Conservation (phyloP, 2,113 vertebrate genomes). For the Cercopithecus mona region DNA sequence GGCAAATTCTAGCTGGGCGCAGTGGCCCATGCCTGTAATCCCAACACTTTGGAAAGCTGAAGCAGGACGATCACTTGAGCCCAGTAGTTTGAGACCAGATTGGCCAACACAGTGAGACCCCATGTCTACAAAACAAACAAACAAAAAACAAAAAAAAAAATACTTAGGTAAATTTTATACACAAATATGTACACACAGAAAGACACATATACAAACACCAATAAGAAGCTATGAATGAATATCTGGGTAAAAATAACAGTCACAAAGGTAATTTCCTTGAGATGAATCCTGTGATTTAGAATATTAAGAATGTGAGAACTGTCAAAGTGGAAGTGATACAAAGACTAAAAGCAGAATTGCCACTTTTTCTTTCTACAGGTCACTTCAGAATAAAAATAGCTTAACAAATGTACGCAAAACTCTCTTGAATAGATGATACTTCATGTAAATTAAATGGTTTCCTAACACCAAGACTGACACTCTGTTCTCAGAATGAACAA, state of each 20-base stretch:
- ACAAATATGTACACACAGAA: too few relatives aligned
- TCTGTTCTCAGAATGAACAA: not conserved
- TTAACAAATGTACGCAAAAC: not conserved
- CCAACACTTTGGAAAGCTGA: too few relatives aligned
- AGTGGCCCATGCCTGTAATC: too few relatives aligned
- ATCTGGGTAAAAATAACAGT: not conserved
- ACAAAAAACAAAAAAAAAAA: too few relatives aligned
- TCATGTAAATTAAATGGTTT: not conserved
- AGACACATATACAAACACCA: too few relatives aligned
- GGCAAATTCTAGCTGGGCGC: too few relatives aligned
- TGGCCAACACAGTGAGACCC: too few relatives aligned
- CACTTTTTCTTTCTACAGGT: not conserved
- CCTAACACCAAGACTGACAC: not conserved
- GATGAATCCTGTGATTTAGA: not conserved
- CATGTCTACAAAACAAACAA: too few relatives aligned
- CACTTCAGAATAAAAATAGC: not conserved
- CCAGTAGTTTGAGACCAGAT: too few relatives aligned
- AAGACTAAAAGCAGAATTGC: not conserved
- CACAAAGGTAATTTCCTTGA: constrained; percentile 17
- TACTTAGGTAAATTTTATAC: not conserved
- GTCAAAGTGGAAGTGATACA: not conserved
- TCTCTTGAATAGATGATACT: not conserved
- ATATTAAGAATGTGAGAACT: constrained; percentile 24
- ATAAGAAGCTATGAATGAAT: not conserved
- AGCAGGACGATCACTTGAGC: too few relatives aligned